A percentile compares a stretch with the other conserved stretches of the same genome.
Conservation (phyloP, 2,888 invertebrate species). For the Salpingus planirostris region DNA sequence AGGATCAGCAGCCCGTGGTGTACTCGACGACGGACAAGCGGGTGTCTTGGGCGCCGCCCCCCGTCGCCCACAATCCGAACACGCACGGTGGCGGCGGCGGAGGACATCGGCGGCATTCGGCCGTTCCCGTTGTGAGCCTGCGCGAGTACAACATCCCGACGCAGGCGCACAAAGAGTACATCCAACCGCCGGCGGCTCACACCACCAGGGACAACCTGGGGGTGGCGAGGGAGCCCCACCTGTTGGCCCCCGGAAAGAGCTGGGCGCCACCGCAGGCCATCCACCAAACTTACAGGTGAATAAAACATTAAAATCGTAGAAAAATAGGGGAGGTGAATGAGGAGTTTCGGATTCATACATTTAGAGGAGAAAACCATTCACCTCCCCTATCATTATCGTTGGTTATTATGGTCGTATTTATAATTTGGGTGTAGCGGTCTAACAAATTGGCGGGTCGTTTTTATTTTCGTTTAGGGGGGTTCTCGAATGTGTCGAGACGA, state of each 20-base stretch:
- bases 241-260: slow-evolving; percentile 45
- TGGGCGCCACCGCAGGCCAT: slow-evolving; percentile 43
- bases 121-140: slow-evolving; percentile 39
- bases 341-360: no score
- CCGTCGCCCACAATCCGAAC: slow-evolving; percentile 33
- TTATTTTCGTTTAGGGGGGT: no score
- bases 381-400: no score
- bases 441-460: no score
- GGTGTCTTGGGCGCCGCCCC: slow-evolving; percentile 50
- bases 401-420: no score
- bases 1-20: slow-evolving; percentile 28
- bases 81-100: slow-evolving; percentile 21
- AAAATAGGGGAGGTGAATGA: no score
- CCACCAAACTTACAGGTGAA: slow-evolving; percentile 44
- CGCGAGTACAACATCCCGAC: slow-evolving; percentile 36
- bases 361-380: no score
- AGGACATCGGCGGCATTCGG: slow-evolving; percentile 34
- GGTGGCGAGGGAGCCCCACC: slow-evolving; percentile 48
- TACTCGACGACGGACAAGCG: slow-evolving; percentile 45
- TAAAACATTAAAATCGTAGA: no score
- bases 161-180: slow-evolving; percentile 48
- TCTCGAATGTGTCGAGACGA: no score
- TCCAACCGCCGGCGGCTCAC: slow-evolving; percentile 49
- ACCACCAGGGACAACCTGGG: slow-evolving; percentile 42
- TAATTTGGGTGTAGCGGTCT: no score